These are phyloP conservation scores for Echinops telfairi DNA, from an alignment of 2,113 vertebrate species.

Conservation along the genomic window DNA sequence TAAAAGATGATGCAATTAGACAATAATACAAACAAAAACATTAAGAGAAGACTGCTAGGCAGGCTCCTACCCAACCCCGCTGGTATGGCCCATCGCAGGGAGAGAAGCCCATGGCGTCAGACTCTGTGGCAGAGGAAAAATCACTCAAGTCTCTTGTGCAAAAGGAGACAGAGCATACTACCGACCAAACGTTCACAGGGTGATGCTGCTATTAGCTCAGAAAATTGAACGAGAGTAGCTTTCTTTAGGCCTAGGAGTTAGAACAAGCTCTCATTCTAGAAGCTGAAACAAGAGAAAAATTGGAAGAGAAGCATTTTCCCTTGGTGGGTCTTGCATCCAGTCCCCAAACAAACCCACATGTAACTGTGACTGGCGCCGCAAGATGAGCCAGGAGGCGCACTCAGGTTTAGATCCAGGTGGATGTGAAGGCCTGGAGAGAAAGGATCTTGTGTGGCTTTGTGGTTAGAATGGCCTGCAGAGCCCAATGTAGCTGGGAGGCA, in stretches of 20 bases:
- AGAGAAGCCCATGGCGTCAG: conserved; percentile 75
- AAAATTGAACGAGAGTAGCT: conserved; percentile 65
- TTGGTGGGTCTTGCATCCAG: not conserved
- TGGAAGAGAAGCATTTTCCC: not conserved
- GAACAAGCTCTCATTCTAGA: not conserved
- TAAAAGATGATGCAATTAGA: conserved; percentile 74
- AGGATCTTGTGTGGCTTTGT: not conserved
- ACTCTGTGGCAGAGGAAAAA: not conserved
- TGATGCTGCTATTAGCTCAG: conserved; percentile 14
- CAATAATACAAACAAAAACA: conserved; percentile 83
- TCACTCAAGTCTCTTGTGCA: not conserved
- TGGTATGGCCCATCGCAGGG: conserved; percentile 42
- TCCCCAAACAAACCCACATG: not conserved
- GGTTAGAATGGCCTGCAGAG: not conserved
- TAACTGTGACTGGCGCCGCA: not conserved
- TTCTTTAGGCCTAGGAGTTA: conserved; percentile 43
- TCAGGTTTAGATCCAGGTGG: not conserved
- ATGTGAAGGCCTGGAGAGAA: not conserved
- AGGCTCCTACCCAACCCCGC: conserved; percentile 80
- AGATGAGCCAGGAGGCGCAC: not conserved
- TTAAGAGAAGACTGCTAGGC: conserved; percentile 78
- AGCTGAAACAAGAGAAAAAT: conserved; percentile 42
- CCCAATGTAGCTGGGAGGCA: not conserved
- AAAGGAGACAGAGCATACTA: not conserved
- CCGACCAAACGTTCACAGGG: conserved; percentile 5